Percentiles rank a stretch among this genome's conserved stretches.
phyloP scores from a whole-genome alignment of 2,888 invertebrate genomes.

The Hirtodrosophila alboralis region DNA sequence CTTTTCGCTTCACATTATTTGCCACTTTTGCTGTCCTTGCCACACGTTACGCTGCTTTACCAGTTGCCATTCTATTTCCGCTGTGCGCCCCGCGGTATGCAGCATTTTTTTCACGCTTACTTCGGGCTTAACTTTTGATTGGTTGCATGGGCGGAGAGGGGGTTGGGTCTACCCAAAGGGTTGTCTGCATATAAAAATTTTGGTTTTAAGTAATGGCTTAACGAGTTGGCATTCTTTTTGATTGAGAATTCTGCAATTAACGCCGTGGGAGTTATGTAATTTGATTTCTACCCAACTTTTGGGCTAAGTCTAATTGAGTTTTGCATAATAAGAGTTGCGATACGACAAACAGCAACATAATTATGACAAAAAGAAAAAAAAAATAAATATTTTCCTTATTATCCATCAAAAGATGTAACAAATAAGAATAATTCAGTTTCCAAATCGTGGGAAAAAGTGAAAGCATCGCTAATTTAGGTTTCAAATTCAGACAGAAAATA shows the following conservation, averaged over 20 bases:
- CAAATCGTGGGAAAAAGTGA: too few relatives aligned
- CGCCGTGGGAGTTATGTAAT: conserved; percentile 68
- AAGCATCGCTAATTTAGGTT: too few relatives aligned
- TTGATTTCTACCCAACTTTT: conserved; percentile 49
- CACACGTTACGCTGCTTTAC: conserved; percentile 43
- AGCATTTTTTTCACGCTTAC: conserved; percentile 7
- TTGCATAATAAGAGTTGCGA: conserved; percentile 4
- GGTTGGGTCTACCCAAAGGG: conserved; percentile 40
- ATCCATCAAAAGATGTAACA: too few relatives aligned
- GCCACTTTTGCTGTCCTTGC: conserved; percentile 33
- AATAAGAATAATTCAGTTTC: too few relatives aligned
- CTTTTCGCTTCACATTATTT: conserved; percentile 9
- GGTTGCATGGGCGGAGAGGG: conserved; percentile 1
- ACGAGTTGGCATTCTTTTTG: conserved; percentile 63
- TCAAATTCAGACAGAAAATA: too few relatives aligned
- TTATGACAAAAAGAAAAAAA: conserved; percentile 8
- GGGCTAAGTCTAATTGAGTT: conserved; percentile 49
- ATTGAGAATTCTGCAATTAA: conserved; percentile 71
- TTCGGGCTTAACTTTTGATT: conserved; percentile 4
- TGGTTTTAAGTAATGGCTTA: conserved; percentile 59
- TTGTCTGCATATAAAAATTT: conserved; percentile 23
- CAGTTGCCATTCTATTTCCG: conserved; percentile 49
- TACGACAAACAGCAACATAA: conserved; percentile 1
- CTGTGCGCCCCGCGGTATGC: conserved; percentile 15
- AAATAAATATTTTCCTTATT: neutral